Base-by-base conservation (phyloP, 2,797 vertebrate species). In the Trachurus trachurus region DNA sequence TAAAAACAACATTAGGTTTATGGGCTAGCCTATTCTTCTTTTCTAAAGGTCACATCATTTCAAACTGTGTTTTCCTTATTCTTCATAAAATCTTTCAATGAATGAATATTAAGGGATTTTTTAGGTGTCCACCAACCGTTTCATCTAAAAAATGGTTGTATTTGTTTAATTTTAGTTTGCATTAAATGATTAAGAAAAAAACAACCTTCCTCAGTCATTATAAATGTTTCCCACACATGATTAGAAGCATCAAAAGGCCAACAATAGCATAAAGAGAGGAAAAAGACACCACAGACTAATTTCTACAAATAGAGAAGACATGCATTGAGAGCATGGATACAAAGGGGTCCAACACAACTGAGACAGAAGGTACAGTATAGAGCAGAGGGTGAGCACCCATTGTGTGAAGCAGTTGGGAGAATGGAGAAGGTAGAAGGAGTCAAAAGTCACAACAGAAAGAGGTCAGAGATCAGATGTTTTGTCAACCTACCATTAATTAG, bases 401-500 rank as follows among this genome's bases (percentile, higher is more conserved):
- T 71, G 78, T 52, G 40, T 49, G 80, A 83, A 81, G 71, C 42
- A 82, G 71, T 42, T 34, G 47, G 47, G 71, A 87, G 53, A 71
- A 87, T 83, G 83, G 80, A 66, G 70, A 72, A 82, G 80, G 78
- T 56, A 77, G 74, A 62, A 82, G 74, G 67, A 77, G 74, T 86
- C 76, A 88, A 80, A 87, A 49, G 83, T 88, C 88, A 93, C 82
- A 21, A 92, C 87, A 91, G 78, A 87, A 80, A 93, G 62, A 94
- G 88, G 91, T 93, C 92, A 94, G 91, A 92, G 91, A 94, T 88
- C 88, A 86, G 87, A 87, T 82, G 80, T 89, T 88, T 89, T 74
- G 73, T 96, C 96, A 95, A 99, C 98, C 92, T 99, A 99, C 98
- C 98, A 99, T 99, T 99, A 97, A 98, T 98, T 96, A 99, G 97